A percentile compares a stretch with the other conserved stretches of the same genome.
Conservation (phyloP, 2,888 invertebrate species). For the Hipparchia sbordonii region DNA sequence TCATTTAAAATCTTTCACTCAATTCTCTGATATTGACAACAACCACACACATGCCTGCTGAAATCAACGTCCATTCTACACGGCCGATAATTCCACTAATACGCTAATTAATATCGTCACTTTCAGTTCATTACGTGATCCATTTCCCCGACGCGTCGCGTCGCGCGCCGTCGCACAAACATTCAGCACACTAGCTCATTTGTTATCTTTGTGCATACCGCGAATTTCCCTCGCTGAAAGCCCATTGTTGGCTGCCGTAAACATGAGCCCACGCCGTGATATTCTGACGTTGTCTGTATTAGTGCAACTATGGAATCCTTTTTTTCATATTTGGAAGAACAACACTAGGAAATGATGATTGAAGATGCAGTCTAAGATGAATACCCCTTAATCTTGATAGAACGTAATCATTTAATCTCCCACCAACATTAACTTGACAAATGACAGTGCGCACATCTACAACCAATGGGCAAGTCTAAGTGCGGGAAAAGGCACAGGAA, state of each 20-base stretch:
- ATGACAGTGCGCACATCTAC: no score
- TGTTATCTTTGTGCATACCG: constrained; percentile 66
- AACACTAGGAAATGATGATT: no score
- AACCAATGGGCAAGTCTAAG: no score
- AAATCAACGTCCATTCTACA: constrained; percentile 11
- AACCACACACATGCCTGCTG: background rate
- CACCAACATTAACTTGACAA: no score
- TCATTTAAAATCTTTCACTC: background rate
- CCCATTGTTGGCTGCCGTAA: constrained; percentile 52
- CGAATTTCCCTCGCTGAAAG: constrained; percentile 45
- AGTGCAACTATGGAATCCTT: background rate
- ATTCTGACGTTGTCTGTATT: constrained; percentile 6
- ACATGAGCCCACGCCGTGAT: constrained; percentile 39
- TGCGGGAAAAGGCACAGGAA: no score
- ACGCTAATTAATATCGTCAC: constrained; percentile 34
- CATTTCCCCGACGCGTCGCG: constrained; percentile 31
- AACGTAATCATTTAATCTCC: no score
- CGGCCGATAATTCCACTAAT: constrained; percentile 12
- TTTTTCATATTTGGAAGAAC: background rate
- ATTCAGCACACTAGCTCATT: constrained; percentile 50
- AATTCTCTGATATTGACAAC: background rate
- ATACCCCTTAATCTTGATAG: no score
- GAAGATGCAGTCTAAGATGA: no score
- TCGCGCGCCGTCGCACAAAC: constrained; percentile 36
- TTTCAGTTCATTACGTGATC: constrained; percentile 34